Evolutionary conservation across 2,888 invertebrate species (phyloP).

Genomic region (Stictocephala bisonia): DNA sequence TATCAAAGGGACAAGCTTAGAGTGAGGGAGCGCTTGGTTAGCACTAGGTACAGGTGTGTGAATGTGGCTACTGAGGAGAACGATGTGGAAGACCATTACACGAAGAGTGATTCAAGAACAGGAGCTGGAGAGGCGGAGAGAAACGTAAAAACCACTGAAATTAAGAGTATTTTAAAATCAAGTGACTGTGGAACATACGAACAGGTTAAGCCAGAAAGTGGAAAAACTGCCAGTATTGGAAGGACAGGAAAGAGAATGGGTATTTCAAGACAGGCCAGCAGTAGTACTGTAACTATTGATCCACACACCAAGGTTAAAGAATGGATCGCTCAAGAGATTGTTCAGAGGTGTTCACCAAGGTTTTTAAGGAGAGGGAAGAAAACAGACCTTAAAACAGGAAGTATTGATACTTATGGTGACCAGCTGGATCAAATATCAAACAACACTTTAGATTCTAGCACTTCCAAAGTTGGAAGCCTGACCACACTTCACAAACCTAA

Average conservation of each 20-base stretch:
- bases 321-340: conserved; percentile 86
- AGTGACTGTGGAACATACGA: conserved; percentile 57
- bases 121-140: neutral
- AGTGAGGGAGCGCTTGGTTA: conserved; percentile 67
- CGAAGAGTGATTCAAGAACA: conserved; percentile 26
- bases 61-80: conserved; percentile 55
- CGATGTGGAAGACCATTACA: conserved; percentile 53
- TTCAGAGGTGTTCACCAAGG: conserved; percentile 77
- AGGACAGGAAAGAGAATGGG: conserved; percentile 68
- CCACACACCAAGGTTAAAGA: conserved; percentile 88
- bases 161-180: conserved; percentile 56
- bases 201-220: conserved; percentile 56
- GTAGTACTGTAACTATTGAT: conserved; percentile 75
- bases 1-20: conserved; percentile 73
- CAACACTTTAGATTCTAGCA: conserved; percentile 38
- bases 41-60: conserved; percentile 65
- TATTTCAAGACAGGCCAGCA: conserved; percentile 68
- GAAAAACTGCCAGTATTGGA: conserved; percentile 65
- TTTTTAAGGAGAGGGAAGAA: conserved; percentile 68
- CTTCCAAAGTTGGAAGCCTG: conserved; percentile 35
- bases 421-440: conserved; percentile 41
- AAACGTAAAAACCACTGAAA: conserved; percentile 47
- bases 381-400: conserved; percentile 46
- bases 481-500: conserved; percentile 41
- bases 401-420: conserved; percentile 43